These are phyloP conservation scores for Drosophila prosaltans DNA, from an alignment of 1,140 invertebrate genomes.

Conservation along the genomic window DNA sequence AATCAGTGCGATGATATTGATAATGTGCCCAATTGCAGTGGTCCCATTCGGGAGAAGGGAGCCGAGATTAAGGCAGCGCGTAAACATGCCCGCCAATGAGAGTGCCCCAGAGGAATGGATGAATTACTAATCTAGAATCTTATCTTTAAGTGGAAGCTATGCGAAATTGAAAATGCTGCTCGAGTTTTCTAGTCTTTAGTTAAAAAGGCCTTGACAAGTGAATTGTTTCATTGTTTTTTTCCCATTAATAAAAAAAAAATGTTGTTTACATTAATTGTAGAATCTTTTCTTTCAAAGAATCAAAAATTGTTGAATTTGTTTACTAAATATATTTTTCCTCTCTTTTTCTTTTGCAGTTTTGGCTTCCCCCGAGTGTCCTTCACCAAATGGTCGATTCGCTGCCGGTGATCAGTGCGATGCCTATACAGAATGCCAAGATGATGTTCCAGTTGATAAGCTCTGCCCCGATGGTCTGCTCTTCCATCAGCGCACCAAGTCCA, in stretches of 20 bases:
- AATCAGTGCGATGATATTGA: constrained; percentile 90
- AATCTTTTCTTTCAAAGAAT: constrained; percentile 25
- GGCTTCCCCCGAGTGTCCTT: constrained; percentile 84
- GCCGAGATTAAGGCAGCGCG: constrained; percentile 76
- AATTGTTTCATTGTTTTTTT: constrained; percentile 55
- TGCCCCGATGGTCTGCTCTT: constrained; percentile 94
- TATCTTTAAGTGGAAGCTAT: constrained; percentile 23
- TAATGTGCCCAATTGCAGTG: constrained; percentile 90
- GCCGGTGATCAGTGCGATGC: constrained; percentile 89
- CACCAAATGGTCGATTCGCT: constrained; percentile 88
- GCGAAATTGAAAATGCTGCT: constrained; percentile 48
- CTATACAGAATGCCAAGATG: constrained; percentile 87
- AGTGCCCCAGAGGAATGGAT: no score
- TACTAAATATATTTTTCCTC: neutral
- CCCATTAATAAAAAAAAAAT: constrained; percentile 42
- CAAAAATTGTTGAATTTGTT: neutral
- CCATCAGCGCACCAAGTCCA: constrained; percentile 89
- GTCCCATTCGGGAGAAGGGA: constrained; percentile 61
- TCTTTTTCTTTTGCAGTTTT: constrained; percentile 33
- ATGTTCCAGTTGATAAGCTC: constrained; percentile 88
- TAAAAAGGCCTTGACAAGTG: constrained; percentile 55
- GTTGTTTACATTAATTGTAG: neutral
- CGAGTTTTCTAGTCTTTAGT: constrained; percentile 80
- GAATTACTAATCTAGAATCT: constrained; percentile 12
- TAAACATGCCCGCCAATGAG: constrained; percentile 47